These are phyloP conservation scores for Chlorops oryzae DNA, from an alignment of 1,140 invertebrate genomes.

Conservation along the genomic window DNA sequence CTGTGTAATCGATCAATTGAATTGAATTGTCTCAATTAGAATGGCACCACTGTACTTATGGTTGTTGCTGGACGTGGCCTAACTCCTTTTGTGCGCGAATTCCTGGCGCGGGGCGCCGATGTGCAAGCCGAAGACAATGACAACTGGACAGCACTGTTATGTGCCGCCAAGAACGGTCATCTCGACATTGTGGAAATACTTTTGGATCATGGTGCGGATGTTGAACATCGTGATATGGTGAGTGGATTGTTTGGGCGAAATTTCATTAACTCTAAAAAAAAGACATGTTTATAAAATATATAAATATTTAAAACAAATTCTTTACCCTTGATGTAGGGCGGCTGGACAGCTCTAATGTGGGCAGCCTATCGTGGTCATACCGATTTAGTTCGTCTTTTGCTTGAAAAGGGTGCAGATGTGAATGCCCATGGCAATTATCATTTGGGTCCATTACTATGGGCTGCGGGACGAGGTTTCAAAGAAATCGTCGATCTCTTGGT, in stretches of 20 bases:
- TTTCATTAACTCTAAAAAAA: no score
- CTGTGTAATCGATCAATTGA: neutral
- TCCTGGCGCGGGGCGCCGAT: constrained; percentile 81
- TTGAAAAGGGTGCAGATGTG: constrained; percentile 84
- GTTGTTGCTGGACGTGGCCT: constrained; percentile 76
- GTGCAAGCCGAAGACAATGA: constrained; percentile 87
- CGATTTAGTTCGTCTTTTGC: constrained; percentile 70
- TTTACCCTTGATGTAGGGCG: constrained; percentile 73
- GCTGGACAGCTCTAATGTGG: constrained; percentile 98
- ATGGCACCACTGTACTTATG: constrained; percentile 87
- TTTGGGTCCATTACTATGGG: constrained; percentile 81
- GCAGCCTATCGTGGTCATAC: constrained; percentile 87
- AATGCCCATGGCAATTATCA: constrained; percentile 96
- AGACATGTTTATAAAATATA: constrained; percentile 1
- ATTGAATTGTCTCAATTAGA: constrained; percentile 53
- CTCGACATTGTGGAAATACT: constrained; percentile 74
- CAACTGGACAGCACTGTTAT: constrained; percentile 86
- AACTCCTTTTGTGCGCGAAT: constrained; percentile 70
- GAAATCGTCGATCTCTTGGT: constrained; percentile 80
- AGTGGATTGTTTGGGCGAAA: constrained; percentile 32
- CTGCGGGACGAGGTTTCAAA: constrained; percentile 80
- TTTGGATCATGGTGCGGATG: constrained; percentile 76
- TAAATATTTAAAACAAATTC: constrained; percentile 7
- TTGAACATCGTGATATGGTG: constrained; percentile 92
- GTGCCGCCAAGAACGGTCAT: constrained; percentile 86